These are phyloP conservation scores for Chaunax sp. DNA, from an alignment of 2,797 vertebrate species.

Conservation along the genomic window DNA sequence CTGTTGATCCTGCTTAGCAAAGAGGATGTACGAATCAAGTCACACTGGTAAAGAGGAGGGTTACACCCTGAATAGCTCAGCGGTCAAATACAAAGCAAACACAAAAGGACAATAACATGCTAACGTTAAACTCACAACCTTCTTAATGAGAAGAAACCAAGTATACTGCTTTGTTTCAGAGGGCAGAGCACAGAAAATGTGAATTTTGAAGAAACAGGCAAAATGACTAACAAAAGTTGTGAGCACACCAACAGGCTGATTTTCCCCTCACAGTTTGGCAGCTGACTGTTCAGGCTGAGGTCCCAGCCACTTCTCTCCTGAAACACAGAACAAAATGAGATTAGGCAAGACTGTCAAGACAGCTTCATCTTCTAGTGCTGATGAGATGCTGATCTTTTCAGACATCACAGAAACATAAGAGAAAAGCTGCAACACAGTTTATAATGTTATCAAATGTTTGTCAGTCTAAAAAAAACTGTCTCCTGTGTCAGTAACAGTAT, in stretches of 20 bases:
- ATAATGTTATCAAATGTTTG: too few species aligned
- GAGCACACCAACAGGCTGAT: not conserved
- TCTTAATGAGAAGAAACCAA: not conserved
- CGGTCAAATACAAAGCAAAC: slow-evolving; percentile 10
- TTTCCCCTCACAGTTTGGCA: slow-evolving; percentile 70
- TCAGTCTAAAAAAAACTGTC: too few species aligned
- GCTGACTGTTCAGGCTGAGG: slow-evolving; percentile 80
- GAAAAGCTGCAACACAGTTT: not conserved
- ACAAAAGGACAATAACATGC: slow-evolving; percentile 8
- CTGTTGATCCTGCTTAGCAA: not conserved
- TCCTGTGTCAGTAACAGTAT: too few species aligned
- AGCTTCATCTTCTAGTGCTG: not conserved
- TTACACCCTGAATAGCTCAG: not conserved
- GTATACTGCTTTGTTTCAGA: not conserved
- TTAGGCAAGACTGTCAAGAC: not conserved
- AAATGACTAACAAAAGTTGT: not conserved
- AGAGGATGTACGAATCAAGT: too few species aligned
- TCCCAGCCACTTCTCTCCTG: slow-evolving; percentile 94
- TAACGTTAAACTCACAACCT: not conserved
- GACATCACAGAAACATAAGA: not conserved
- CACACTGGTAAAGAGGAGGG: not conserved
- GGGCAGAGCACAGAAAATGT: slow-evolving; percentile 10
- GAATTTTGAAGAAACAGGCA: not conserved
- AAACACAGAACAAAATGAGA: slow-evolving; percentile 52
- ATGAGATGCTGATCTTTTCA: too few species aligned